Evolutionary conservation across 2,113 vertebrate species (phyloP).

Genomic region (Crotophaga sulcirostris): DNA sequence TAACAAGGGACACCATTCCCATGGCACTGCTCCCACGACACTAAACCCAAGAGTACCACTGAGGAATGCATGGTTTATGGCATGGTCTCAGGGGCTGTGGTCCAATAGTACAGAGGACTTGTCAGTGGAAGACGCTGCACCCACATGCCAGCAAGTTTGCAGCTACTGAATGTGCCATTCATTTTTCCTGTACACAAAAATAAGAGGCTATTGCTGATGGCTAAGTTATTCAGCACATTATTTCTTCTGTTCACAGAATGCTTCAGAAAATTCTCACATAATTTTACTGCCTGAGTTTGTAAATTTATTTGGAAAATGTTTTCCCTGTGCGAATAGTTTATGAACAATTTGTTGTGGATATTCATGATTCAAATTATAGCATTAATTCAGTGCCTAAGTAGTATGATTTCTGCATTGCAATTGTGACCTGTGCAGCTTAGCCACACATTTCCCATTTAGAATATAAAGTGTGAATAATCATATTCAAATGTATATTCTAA

Average conservation of each 20-base stretch:
- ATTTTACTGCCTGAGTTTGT: not conserved
- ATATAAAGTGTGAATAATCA: not conserved
- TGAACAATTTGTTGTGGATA: not conserved
- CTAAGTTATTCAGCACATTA: not conserved
- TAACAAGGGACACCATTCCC: constrained; percentile 27
- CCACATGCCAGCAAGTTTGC: not conserved
- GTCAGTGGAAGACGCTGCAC: not conserved
- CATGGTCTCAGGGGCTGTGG: not conserved
- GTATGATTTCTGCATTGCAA: not conserved
- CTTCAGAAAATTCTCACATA: not conserved
- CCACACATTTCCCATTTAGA: not conserved
- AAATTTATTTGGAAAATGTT: constrained; percentile 1
- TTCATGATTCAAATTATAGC: not conserved
- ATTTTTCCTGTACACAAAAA: not conserved
- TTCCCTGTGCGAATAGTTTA: not conserved
- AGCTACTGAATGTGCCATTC: not conserved
- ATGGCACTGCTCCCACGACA: not conserved
- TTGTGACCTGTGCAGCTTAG: constrained; percentile 10
- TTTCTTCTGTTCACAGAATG: not conserved
- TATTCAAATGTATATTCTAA: not conserved
- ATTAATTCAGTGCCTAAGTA: not conserved
- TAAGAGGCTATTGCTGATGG: not conserved
- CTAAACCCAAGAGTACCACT: not conserved
- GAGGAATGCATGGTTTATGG: constrained; percentile 30
- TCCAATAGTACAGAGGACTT: not conserved